Conservation (phyloP, 2,797 vertebrate species). For the Cyprinodon diabolis region DNA sequence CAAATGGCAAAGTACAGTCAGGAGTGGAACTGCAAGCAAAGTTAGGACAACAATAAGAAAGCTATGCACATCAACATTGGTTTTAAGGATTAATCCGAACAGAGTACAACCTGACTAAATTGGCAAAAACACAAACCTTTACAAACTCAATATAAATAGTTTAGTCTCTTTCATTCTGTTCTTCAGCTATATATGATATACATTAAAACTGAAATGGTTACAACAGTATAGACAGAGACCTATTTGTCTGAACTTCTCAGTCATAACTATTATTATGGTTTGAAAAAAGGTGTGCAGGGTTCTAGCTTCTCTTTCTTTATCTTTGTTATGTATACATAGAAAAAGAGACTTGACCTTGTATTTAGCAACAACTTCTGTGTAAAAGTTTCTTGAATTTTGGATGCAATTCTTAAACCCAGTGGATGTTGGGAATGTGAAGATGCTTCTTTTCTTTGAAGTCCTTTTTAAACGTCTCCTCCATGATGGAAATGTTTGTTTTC, state of each 20-base stretch:
- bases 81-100: background rate
- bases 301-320: background rate
- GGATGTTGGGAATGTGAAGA: too few species aligned
- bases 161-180: background rate
- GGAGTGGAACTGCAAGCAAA: too few species aligned
- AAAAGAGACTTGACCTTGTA: background rate
- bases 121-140: background rate
- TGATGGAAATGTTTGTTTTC: too few species aligned
- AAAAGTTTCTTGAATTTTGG: background rate
- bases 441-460: too few species aligned
- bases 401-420: too few species aligned
- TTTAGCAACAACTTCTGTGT: background rate
- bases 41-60: background rate
- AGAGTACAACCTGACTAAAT: background rate
- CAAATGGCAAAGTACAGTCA: too few species aligned
- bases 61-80: background rate
- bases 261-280: conserved; percentile 5
- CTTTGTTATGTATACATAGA: background rate
- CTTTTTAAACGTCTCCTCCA: too few species aligned
- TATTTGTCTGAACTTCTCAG: background rate
- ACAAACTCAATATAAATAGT: background rate
- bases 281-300: background rate
- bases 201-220: background rate
- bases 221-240: background rate
- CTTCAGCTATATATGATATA: background rate